Conservation (phyloP, 53 echinoderm and acorn worm genomes). For the Echinometra lucunter region DNA sequence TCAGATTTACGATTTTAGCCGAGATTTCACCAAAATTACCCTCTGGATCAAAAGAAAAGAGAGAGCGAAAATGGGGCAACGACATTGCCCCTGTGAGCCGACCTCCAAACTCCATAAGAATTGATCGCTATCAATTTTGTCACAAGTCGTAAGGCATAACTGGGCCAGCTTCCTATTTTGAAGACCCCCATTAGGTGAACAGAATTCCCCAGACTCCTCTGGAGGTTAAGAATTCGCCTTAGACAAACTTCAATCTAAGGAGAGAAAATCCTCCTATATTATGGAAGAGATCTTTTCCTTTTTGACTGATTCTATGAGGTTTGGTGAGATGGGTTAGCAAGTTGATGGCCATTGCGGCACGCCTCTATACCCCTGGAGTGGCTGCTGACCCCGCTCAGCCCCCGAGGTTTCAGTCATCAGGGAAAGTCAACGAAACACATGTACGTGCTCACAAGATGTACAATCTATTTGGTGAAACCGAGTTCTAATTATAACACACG, state of each 20-base stretch:
- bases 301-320: conserved; percentile 4
- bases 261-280: conserved; percentile 39
- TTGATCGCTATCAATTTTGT: conserved; percentile 66
- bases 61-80: conserved; percentile 66
- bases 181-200: conserved; percentile 61
- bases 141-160: conserved; percentile 61
- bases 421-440: neutral
- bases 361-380: neutral
- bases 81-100: conserved; percentile 49
- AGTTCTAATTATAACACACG: neutral
- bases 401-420: neutral
- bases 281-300: conserved; percentile 19
- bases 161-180: conserved; percentile 69
- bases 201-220: conserved; percentile 53
- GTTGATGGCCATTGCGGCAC: neutral
- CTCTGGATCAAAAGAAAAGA: conserved; percentile 19
- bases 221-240: conserved; percentile 44
- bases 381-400: conserved; percentile 40
- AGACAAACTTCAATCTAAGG: conserved; percentile 62
- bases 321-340: conserved; percentile 7
- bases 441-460: neutral
- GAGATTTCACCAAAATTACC: conserved; percentile 65
- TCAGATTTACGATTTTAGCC: conserved; percentile 68
- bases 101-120: conserved; percentile 25
- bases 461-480: neutral